phyloP scores from a whole-genome alignment of 2,797 vertebrate genomes.

The Periophthalmus magnuspinnatus region DNA sequence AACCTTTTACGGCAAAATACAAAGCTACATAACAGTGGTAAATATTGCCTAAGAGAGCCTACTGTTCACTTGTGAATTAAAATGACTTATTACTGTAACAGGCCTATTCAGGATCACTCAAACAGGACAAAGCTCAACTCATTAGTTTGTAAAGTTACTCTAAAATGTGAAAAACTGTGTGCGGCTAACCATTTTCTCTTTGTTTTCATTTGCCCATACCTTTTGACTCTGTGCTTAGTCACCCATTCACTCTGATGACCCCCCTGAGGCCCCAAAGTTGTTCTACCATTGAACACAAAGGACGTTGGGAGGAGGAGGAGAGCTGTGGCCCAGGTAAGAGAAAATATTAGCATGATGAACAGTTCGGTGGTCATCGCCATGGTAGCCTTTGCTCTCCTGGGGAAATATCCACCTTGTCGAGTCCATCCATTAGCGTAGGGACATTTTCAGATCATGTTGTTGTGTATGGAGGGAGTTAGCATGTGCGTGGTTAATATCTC shows the following conservation, averaged over 20 bases:
- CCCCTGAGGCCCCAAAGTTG: constrained; percentile 37
- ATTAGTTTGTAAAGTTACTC: background rate
- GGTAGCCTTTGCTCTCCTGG: constrained; percentile 55
- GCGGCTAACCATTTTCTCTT: constrained; percentile 22
- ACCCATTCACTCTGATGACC: constrained; percentile 23
- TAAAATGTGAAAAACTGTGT: background rate
- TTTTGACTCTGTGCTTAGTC: constrained; percentile 19
- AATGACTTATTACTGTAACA: no score
- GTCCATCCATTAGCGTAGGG: constrained; percentile 60
- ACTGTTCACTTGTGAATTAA: background rate
- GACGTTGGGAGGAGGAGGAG: constrained; percentile 38
- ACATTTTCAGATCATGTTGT: constrained; percentile 21
- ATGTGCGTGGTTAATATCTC: constrained; percentile 60
- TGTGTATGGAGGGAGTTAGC: constrained; percentile 26
- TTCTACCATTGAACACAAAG: constrained; percentile 47
- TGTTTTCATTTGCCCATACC: constrained; percentile 5
- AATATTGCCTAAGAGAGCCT: background rate
- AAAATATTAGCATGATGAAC: constrained; percentile 69
- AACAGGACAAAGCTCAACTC: background rate
- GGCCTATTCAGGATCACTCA: background rate
- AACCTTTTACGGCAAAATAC: background rate
- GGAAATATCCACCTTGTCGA: constrained; percentile 68
- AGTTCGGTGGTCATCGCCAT: constrained; percentile 39
- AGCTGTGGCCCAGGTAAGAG: constrained; percentile 44
- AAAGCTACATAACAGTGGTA: background rate